Base-by-base conservation (phyloP, 2,888 invertebrate species). In the Ichneumoninae sp. region DNA sequence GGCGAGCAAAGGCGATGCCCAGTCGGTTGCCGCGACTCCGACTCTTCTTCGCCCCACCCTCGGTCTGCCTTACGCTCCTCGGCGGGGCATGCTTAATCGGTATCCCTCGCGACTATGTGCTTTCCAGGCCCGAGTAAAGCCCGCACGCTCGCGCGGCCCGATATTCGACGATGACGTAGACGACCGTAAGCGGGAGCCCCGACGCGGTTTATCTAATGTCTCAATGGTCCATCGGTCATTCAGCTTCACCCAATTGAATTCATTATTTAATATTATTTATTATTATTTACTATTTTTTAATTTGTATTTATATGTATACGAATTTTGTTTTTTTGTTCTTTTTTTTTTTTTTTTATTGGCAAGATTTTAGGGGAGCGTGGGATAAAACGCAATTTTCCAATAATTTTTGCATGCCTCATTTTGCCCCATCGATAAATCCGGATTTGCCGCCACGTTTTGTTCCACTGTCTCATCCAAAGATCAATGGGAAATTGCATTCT, bases 101-200 rank as follows among this genome's bases (percentile, higher is more conserved):
- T 81, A 83, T 57, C 52, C 85, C 80, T 76, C 60, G 70, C 80
- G 76, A 62, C 40, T 44, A 22, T 60, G 78, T 54, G 69, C 69
- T 82, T 80, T 80, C 78, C 77, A 75, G 83, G 65, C 80, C 30
- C 33, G 33, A 62, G 16, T n/a, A 62, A 62, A 50, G 74, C 60
- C 75, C 76, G 50, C 66, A 36, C 30, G n/a, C 47, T 47, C 74
- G 57, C 26, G 13, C 74, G 74, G 72, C 19, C 80, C 74, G 19
- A 81, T 77, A 84, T 78, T 82, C 47, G 78, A 82, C 54, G 84
- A 84, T 84, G 84, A 84, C 82, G 84, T 81, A 72, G 50, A 70
- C 78, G 47, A n/a, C 70, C 44, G 78, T 70, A 69, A 78, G 72
- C 60, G 70, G 40, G 10, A 40, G 40, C 16, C 30, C 70, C 72